Conservation (phyloP, 2,113 vertebrate species). For the Spermophilus dauricus region DNA sequence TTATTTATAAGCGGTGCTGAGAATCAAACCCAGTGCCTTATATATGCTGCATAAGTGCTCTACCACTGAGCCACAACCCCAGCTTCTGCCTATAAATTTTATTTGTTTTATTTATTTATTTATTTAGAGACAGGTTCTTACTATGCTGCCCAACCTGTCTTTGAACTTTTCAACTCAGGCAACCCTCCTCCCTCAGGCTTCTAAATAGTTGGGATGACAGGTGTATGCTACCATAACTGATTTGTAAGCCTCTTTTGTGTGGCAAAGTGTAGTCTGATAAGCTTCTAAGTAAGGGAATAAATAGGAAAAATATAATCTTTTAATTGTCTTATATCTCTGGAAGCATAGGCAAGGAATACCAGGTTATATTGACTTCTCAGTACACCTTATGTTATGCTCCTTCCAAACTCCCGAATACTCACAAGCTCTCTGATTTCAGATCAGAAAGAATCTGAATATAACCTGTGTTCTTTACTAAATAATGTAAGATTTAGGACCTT, state of each 20-base stretch:
- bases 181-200: not conserved
- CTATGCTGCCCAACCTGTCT: not conserved
- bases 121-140: too few species aligned
- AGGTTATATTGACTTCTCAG: not conserved
- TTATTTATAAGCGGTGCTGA: too few species aligned
- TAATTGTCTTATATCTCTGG: not conserved
- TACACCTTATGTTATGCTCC: not conserved
- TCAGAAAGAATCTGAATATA: not conserved
- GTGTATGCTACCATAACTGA: too few species aligned
- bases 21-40: too few species aligned
- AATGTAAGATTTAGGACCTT: not conserved
- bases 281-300: not conserved
- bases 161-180: not conserved
- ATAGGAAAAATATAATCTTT: not conserved
- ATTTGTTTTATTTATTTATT: too few species aligned
- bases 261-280: not conserved
- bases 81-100: too few species aligned
- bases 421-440: slow-evolving; percentile 1
- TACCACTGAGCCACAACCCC: too few species aligned
- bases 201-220: not conserved
- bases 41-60: too few species aligned
- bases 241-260: not conserved
- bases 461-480: not conserved
- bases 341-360: not conserved
- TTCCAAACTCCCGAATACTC: not conserved